Evolutionary conservation across 2,888 invertebrate genomes (phyloP), one percentile per base, ranked within the genome.

Genomic region (Schrankia costaestrigalis): DNA sequence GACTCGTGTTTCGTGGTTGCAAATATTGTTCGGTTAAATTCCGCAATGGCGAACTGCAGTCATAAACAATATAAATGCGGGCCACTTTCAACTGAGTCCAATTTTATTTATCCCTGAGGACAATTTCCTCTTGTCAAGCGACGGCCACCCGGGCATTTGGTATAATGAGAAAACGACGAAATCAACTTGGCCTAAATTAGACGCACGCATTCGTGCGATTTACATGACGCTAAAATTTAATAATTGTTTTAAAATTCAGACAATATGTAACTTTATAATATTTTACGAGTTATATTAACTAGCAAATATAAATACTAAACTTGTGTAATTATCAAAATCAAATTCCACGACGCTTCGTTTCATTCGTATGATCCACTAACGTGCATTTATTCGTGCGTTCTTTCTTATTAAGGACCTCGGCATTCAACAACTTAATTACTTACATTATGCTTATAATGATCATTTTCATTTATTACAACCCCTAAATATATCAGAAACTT

Each of bases 121-220:
- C 80, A 78, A 80, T 84, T 83, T 84, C 85, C 83, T 84, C 79
- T 75, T 78, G 80, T 82, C 78, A 79, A 74, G 58, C 64, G 71
- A 52, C 66, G 84, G 78, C 84, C 84, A 84, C 84, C 84, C 84
- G 81, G 74, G 73, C 72, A 71, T 80, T 77, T 67, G 66, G 68
- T 69, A 71, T 78, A 77, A 78, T 72, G 77, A 81, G 72, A 84
- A 84, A 80, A 82, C 77, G 78, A 84, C 76, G 50, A 80, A 82
- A 75, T 75, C 74, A 75, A 80, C 75, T 68, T 63, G 68, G 71
- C 66, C 75, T 59, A 78, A 86, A 84, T 86, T 86, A 86, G 87
- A 86, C 62, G 59, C 64, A 56, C 48, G 44, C 44, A 36, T 32
- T 8, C 45, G 50, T 41, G 36, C 25, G 66, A 78, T 34, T 81